Evolutionary conservation across 2,888 invertebrate genomes (phyloP).

Genomic region (Anoncus sp.): DNA sequence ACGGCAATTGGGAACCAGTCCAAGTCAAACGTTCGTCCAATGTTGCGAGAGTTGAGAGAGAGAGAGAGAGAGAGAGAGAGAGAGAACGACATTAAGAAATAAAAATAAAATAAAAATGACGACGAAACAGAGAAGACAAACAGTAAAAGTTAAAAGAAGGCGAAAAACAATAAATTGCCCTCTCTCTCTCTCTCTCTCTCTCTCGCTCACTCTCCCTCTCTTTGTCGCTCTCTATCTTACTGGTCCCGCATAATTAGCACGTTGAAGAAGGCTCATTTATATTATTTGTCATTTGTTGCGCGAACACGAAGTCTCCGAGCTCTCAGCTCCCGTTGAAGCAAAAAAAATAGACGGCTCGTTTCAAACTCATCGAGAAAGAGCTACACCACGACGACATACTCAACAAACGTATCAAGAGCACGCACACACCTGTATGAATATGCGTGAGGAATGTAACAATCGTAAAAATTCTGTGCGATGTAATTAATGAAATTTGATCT

Average conservation of each 20-base stretch:
- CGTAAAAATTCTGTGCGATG: conserved; percentile 38
- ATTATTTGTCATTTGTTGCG: conserved; percentile 53
- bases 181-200: conserved; percentile 3
- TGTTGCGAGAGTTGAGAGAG: conserved; percentile 50
- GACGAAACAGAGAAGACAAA: conserved; percentile 37
- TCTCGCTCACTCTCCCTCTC: neutral
- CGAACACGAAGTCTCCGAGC: conserved; percentile 20
- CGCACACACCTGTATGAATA: neutral
- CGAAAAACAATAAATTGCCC: conserved; percentile 30
- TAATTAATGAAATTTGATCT: conserved; percentile 79
- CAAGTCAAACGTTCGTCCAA: conserved; percentile 75
- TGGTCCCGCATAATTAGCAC: conserved; percentile 74
- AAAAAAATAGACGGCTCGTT: conserved; percentile 8
- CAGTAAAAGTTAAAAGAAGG: conserved; percentile 1
- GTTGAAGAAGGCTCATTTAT: conserved; percentile 61
- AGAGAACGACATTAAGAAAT: conserved; percentile 32
- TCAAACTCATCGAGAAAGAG: conserved; percentile 28
- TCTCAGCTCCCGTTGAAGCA: neutral
- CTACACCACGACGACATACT: conserved; percentile 12
- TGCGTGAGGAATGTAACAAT: neutral
- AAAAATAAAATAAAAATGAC: conserved; percentile 34
- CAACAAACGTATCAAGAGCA: neutral
- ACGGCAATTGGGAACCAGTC: conserved; percentile 81
- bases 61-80: conserved; percentile 53
- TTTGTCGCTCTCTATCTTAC: conserved; percentile 15